Base-by-base conservation (phyloP, 2,888 invertebrate genomes). In the Drosophila gaucha region DNA sequence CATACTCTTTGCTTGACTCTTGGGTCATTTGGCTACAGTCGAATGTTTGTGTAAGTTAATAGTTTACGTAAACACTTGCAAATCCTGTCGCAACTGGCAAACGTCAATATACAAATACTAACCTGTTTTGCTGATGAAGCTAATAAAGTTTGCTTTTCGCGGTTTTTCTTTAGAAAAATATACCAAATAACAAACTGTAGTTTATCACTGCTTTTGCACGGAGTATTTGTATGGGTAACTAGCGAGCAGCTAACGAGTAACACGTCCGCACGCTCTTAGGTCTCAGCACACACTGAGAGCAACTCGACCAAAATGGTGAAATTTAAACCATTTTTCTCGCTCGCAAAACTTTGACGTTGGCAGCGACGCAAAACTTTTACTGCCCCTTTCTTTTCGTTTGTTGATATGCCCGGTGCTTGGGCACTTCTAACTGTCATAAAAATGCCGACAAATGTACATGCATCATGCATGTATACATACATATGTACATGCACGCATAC, bases 221-320 rank as follows among this genome's bases (percentile, higher is more conserved):
- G n/a, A 36, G 24, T 52, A 14, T 39, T 51, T 39, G 30, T 39
- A 31, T 54, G 50, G 44, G 28, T 39, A 56, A 50, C 10, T 41
- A 36, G 30, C 35, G 54, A 44, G 47, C 46, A 31, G 36, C 31
- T 35, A 46, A 36, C 33, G 41, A 6, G 41, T 39, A 31, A 50
- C 59, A 84, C 80, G 88, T 80, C 78, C 75, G 62, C 51, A 80
- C 80, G 52, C 68, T 71, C 67, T 56, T 58, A 75, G 80, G 67
- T 78, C 75, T 82, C 63, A 78, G 83, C 66, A 78, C 68, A 75
- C 83, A 90, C 87, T 90, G 86, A 80, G 72, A 66, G 75, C 50
- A 47, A 58, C 50, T 50, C 65, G 49, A 18, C 50, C 33, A 58
- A 14, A 8, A 51, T 39, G 62, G 54, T 86, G 58, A 85, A 70